Percentiles rank a stretch among this genome's conserved stretches.
Conservation (phyloP, 2,888 invertebrate species). For the Piscicola geometra region DNA sequence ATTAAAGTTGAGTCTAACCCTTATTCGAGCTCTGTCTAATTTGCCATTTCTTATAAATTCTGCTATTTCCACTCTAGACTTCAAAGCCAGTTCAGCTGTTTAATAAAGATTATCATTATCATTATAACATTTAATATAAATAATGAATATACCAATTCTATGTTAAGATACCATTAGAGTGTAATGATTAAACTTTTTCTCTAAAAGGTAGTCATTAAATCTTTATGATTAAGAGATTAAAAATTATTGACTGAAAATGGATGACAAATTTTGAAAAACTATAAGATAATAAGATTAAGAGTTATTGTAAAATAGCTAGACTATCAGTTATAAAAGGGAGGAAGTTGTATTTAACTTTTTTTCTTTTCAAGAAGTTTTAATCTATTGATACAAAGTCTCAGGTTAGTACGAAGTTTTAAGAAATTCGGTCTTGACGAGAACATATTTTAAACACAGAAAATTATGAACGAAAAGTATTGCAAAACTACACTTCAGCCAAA, state of each 20-base stretch:
- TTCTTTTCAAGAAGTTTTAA: conserved; percentile 90
- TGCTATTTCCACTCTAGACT: conserved; percentile 89
- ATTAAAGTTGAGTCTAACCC: no score
- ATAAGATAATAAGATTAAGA: no score
- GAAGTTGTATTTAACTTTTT: conserved; percentile 56
- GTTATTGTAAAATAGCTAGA: no score
- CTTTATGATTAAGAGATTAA: not conserved
- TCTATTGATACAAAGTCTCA: conserved; percentile 75
- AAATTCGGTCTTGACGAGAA: conserved; percentile 42
- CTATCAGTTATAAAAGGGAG: no score
- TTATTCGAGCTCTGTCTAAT: conserved; percentile 72
- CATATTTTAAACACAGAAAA: conserved; percentile 38
- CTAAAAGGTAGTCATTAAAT: no score
- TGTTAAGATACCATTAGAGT: no score
- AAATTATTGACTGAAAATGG: no score
- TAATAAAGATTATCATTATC: conserved; percentile 7
- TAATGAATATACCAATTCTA: not conserved
- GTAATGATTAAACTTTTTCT: no score
- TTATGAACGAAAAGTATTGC: no score
- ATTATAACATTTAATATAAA: conserved; percentile 5
- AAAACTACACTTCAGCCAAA: not conserved
- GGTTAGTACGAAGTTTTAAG: conserved; percentile 84
- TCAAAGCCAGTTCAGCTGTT: conserved; percentile 76
- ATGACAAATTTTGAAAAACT: no score
- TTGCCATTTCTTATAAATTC: conserved; percentile 65